phyloP scores from a whole-genome alignment of 2,113 vertebrate genomes.

The Micronycteris hirsuta region DNA sequence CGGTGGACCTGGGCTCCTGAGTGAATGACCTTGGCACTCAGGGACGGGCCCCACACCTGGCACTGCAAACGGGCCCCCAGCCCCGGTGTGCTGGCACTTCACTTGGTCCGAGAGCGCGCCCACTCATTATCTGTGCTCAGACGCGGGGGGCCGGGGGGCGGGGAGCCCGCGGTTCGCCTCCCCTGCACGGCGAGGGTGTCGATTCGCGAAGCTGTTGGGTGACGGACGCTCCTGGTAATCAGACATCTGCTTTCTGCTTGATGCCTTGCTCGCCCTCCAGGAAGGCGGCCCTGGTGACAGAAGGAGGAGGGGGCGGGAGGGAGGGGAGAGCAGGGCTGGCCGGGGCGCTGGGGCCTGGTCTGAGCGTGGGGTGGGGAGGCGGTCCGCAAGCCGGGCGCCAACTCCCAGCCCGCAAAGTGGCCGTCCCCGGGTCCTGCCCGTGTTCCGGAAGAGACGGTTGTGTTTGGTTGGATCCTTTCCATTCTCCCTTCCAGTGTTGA shows the following conservation, averaged over 20 bases:
- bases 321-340: neutral
- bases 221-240: neutral
- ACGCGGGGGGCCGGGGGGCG: too few relatives aligned
- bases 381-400: rapidly evolving
- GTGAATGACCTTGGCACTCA: rapidly evolving
- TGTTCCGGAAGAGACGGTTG: slow-evolving; percentile 48
- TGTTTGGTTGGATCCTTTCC: slow-evolving; percentile 45
- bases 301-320: rapidly evolving
- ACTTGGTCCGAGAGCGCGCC: too few relatives aligned
- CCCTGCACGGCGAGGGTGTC: rapidly evolving
- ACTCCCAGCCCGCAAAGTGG: neutral
- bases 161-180: neutral
- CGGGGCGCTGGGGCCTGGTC: rapidly evolving
- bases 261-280: neutral
- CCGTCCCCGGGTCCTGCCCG: neutral
- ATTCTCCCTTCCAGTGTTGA: slow-evolving; percentile 70
- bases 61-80: rapidly evolving
- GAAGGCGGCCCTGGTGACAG: neutral
- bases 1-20: neutral
- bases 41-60: rapidly evolving
- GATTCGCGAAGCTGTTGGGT: rapidly evolving
- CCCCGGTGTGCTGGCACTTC: rapidly evolving
- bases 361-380: neutral
- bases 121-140: neutral
- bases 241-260: neutral